Base-by-base conservation (phyloP, 2,113 vertebrate species). In the Vidua macroura region DNA sequence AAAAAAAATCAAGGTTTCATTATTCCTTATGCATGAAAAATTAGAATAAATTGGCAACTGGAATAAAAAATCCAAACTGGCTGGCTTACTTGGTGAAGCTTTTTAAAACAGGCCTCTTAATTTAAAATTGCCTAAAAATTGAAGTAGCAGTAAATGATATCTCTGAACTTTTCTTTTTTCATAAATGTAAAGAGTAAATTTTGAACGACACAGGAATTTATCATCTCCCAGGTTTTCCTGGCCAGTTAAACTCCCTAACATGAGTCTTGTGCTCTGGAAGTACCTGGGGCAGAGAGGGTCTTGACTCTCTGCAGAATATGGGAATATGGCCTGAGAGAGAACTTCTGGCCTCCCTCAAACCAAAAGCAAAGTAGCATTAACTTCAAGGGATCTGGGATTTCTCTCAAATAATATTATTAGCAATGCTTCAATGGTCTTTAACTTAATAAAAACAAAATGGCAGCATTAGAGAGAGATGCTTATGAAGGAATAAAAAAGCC, bases 401-500 rank as follows among this genome's bases (percentile, higher is more conserved):
- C 90, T 93, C 92, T 92, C 52, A 44, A 90, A 75, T 92, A 95
- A 88, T 92, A 52, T 53, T 39, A 83, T 96, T 95, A 96, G 16
- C 41, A 69, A 51, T 58, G 69, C 80, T 84, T 92, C 66, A 56
- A 2, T 81, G 73, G n/a, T 52, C 51, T 75, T 83, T 95, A 88
- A 81, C 48, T 66, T 86, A 89, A 93, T 88, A 90, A 87, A 91
- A 93, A 15, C 44, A 92, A 88, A 95, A 95, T 59, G 48, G 60
- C 75, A 93, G 46, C 30, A 63, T 76, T 74, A 69, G 43, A 58
- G 37, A 73, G 53, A 67, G 67, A 76, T 73, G 72, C 15, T 67
- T 60, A 73, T 1, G 4, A 74, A 27, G 51, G 70, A 84, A 16
- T 18, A 56, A 78, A 79, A 96, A 80, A 79, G 8, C 10, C 25